phyloP scores from a whole-genome alignment of 2,113 vertebrate species.

The Nanorana parkeri region DNA sequence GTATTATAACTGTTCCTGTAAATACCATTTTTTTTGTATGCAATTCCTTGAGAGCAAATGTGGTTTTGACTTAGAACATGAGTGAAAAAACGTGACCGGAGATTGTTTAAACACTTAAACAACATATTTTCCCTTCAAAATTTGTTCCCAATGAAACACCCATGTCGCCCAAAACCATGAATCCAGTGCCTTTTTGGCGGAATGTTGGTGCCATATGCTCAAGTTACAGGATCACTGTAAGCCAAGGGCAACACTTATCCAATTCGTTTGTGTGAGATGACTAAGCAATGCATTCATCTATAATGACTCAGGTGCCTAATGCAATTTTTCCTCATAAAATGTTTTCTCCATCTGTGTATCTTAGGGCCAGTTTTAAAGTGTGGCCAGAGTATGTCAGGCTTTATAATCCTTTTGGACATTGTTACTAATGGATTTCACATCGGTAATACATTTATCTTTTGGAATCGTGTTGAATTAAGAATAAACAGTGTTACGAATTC shows the following conservation, averaged over 20 bases:
- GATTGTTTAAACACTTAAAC: too few species aligned
- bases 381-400: too few species aligned
- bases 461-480: too few species aligned
- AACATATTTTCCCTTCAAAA: too few species aligned
- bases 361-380: neutral
- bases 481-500: too few species aligned
- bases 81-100: too few species aligned
- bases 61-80: too few species aligned
- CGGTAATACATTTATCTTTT: too few species aligned
- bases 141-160: too few species aligned
- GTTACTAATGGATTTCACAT: too few species aligned
- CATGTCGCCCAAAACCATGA: neutral
- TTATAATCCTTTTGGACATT: too few species aligned
- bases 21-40: neutral
- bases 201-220: slow-evolving; percentile 1
- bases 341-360: neutral
- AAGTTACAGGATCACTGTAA: neutral
- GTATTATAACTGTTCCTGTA: too few species aligned
- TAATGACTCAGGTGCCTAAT: neutral
- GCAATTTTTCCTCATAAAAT: neutral
- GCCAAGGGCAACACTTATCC: slow-evolving; percentile 27
- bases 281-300: slow-evolving; percentile 7
- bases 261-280: neutral
- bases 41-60: neutral
- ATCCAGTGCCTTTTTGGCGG: slow-evolving; percentile 6